A percentile compares a stretch with the other conserved stretches of the same genome.
phyloP scores from a whole-genome alignment of 2,113 vertebrate genomes.

The Oreochromis tanganicae region DNA sequence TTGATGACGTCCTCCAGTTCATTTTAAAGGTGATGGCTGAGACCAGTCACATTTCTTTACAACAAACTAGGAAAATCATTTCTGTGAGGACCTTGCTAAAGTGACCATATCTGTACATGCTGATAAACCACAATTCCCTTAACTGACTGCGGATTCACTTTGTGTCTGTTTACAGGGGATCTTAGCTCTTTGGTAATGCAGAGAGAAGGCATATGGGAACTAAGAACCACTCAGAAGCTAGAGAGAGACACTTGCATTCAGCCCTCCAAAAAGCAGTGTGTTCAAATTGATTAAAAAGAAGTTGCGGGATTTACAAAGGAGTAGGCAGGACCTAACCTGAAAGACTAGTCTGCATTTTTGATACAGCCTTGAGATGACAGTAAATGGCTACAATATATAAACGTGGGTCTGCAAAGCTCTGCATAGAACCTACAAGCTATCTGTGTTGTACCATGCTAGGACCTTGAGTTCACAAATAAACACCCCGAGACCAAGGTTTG shows the following conservation, averaged over 20 bases:
- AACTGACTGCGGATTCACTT: background rate
- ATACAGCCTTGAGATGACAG: background rate
- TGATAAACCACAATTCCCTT: background rate
- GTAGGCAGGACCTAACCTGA: too few species aligned
- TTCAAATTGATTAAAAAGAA: background rate
- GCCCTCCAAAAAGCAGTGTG: background rate
- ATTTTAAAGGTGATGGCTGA: background rate
- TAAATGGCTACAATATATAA: background rate
- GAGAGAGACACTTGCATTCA: background rate
- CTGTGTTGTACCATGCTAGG: background rate
- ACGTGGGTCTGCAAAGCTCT: background rate
- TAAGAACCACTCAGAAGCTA: background rate
- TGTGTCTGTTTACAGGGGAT: background rate
- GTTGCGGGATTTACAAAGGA: background rate
- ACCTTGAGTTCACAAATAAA: background rate
- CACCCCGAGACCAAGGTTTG: background rate
- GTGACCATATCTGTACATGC: fast-evolving
- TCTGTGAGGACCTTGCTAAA: background rate
- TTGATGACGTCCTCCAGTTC: background rate
- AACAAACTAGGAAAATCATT: background rate
- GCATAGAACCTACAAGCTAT: fast-evolving
- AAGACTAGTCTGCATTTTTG: background rate
- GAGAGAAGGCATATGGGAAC: background rate
- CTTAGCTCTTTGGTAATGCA: background rate
- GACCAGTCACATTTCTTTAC: background rate